Evolutionary conservation across 2,888 invertebrate genomes (phyloP), one percentile per base, ranked within the genome.

Genomic region (Prosopocoilus inquinatus): DNA sequence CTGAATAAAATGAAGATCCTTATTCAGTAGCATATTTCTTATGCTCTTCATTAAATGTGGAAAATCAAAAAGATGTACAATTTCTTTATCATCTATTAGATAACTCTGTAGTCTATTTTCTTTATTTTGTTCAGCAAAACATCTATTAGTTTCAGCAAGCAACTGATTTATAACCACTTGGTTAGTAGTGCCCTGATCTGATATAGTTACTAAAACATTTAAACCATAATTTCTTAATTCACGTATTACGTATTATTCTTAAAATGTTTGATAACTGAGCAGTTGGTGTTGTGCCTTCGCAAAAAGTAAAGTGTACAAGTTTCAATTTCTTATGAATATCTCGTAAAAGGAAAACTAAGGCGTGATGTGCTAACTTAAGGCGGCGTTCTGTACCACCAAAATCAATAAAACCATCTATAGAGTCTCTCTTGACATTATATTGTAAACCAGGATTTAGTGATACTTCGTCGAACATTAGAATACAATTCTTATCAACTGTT

Each of bases 21-120:
- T 51, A 28, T 43, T 60, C 15, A 59, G 43, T 5, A 61, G 51
- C 48, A 55, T 55, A 48, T 62, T 62, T 16, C 58, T 47, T 15
- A 57, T 47, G 15, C 59, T 45, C 35, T 63, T 63, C 12, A 61
- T 47, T 38, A 60, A 41, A 43, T 55, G 55, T 9, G 53, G 57
- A 34, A 41, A 11, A 52, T 57, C 59, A 51, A 55, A 61, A 11
- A 59, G 36, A 50, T 48, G 51, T 32, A 57, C 47, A 9, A 59
- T 43, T 49, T 48, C 46, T 9, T 47, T 35, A 5, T 16, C 43
- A 43, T 39, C 46, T 1, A 58, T 33, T 11, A 35, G 9, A 5
- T 13, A 36, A 9, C 13, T n/a, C 7, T 35, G 3, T 9, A 36
- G 15, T 35, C 36, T n/a, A 9, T 9, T 11, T 11, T 8, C 13